A percentile compares a stretch with the other conserved stretches of the same genome.
phyloP scores from a whole-genome alignment of 1,140 invertebrate species.

The Trichonephila inaurata region DNA sequence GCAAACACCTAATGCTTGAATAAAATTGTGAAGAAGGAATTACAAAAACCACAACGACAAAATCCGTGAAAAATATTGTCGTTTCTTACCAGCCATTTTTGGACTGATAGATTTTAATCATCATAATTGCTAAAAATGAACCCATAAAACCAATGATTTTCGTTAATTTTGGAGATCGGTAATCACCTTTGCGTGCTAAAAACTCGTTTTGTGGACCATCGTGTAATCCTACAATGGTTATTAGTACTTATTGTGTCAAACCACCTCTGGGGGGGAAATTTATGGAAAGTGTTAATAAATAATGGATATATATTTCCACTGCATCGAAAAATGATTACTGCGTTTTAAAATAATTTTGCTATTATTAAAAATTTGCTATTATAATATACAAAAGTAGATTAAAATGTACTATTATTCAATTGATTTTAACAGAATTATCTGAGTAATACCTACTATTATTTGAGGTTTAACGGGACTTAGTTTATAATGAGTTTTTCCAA shows the following conservation, averaged over 20 bases:
- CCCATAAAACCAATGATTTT: constrained; percentile 1
- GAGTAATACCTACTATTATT: too few relatives aligned
- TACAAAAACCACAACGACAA: background rate
- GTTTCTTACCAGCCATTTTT: background rate
- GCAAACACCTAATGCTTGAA: background rate
- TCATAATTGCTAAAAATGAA: background rate
- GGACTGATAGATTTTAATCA: background rate
- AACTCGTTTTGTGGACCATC: background rate
- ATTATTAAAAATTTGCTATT: too few relatives aligned
- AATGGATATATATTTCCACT: too few relatives aligned
- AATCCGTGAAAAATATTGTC: background rate
- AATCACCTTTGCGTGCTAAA: background rate
- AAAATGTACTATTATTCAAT: too few relatives aligned
- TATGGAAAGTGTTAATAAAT: background rate
- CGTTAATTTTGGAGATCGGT: background rate
- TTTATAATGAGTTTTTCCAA: too few relatives aligned
- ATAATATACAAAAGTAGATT: too few relatives aligned
- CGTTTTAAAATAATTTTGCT: too few relatives aligned
- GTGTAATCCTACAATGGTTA: background rate
- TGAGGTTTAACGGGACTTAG: too few relatives aligned
- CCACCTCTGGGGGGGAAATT: background rate
- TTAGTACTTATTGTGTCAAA: background rate
- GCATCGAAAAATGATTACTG: too few relatives aligned
- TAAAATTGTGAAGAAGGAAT: background rate
- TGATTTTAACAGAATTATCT: too few relatives aligned